A percentile compares a stretch with the other conserved stretches of the same genome.
Evolutionary conservation across 2,113 vertebrate species (phyloP).

Genomic region (Strix uralensis): DNA sequence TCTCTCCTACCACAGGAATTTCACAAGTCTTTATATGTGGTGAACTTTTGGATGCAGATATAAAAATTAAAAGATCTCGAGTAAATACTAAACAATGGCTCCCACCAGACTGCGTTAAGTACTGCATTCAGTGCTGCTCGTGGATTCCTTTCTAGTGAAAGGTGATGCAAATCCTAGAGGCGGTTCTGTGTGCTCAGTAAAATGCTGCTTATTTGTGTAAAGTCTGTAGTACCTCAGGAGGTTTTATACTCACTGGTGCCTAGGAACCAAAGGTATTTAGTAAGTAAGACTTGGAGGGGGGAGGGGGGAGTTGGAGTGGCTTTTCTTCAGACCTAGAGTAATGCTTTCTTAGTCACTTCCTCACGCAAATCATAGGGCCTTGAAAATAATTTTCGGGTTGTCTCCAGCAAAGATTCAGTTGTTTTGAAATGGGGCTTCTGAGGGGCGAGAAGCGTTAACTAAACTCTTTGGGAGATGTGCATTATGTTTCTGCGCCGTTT

Average conservation of each 20-base stretch:
- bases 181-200: background rate
- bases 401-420: background rate
- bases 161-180: background rate
- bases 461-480: background rate
- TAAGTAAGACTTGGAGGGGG: background rate
- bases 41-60: background rate
- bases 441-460: background rate
- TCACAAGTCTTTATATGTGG: background rate
- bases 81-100: background rate
- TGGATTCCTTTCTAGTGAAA: background rate
- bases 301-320: background rate
- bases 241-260: background rate
- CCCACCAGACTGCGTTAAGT: background rate
- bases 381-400: background rate
- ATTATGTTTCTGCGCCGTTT: accelerated
- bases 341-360: background rate
- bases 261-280: background rate
- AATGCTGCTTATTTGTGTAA: background rate
- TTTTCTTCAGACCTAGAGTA: background rate
- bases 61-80: background rate
- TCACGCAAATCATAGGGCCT: background rate
- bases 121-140: background rate
- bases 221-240: background rate
- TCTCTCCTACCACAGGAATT: slow-evolving; percentile 11
- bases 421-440: background rate